phyloP scores from a whole-genome alignment of 2,113 vertebrate genomes.

The Pteruthius melanotis region DNA sequence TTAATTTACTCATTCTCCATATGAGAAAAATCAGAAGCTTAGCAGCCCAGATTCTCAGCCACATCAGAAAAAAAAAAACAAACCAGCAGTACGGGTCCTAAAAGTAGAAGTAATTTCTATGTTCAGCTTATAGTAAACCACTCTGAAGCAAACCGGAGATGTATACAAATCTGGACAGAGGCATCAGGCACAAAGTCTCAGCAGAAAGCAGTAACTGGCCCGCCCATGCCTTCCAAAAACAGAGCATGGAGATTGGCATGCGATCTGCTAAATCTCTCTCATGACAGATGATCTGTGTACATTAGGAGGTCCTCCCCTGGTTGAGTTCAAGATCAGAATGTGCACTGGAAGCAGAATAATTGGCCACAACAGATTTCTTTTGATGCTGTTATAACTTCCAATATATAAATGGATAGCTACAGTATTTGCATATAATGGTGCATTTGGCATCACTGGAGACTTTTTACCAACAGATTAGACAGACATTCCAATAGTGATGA shows the following conservation, averaged over 20 bases:
- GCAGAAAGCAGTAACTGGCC: background rate
- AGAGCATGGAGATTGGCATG: background rate
- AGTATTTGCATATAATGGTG: background rate
- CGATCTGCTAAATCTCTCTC: background rate
- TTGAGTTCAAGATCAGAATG: background rate
- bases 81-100: background rate
- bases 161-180: background rate
- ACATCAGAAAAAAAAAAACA: background rate
- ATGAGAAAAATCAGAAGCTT: background rate
- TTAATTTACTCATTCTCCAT: background rate
- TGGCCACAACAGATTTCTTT: background rate
- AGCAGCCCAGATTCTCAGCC: background rate
- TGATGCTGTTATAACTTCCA: background rate
- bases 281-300: background rate
- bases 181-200: background rate
- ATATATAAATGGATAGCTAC: background rate
- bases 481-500: background rate
- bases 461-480: background rate
- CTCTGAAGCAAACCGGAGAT: background rate
- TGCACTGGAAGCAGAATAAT: background rate
- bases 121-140: background rate
- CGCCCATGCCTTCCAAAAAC: background rate
- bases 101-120: background rate
- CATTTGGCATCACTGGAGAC: background rate
- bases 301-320: background rate